Base-by-base conservation (phyloP, 1,140 invertebrate species). In the Hypothenemus hampei region DNA sequence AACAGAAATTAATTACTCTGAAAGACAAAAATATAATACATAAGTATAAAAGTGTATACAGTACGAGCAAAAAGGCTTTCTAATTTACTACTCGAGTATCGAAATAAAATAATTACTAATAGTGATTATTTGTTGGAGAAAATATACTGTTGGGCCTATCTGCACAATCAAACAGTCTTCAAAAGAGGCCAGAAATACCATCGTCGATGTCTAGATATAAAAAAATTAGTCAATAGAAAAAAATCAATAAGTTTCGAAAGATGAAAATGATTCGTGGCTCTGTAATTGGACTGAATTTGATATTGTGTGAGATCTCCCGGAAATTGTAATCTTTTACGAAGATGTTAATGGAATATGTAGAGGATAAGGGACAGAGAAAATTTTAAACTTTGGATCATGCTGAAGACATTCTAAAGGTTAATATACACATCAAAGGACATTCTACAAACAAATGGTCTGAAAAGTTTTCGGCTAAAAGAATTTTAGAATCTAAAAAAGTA, bases 1-100 rank as follows among this genome's bases (percentile, higher is more conserved):
- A 68, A 68, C 59, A 65, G 58, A 67, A 65, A 67, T 39, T 47
- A 45, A 58, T 50, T 57, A 54, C 55, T 53, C 56, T 57, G 58
- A 47, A 62, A 58, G 54, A 55, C 29, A 53, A 64, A 44, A 53
- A 63, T 45, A 44, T 36, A 36, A 21, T 46, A 44, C n/a, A n/a
- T n/a, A n/a, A 60, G 60, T 61, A 64, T 58, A 66, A 64, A 66
- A 65, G 65, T 62, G 65, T 65, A 66, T 66, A 66, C 65, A 66
- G 65, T 66, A 66, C 64, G 63, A n/a, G n/a, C n/a, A 60, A 62
- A 31, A 61, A 66, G 65, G 61, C 63, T 65, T 62, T 54, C 50
- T 62, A 62, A 33, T 53, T 26, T 13, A 22, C 22, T 23, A 51
- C 29, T 16, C 23, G 15, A 10, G 7, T 21, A 40, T 13, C 41